Evolutionary conservation across 2,888 invertebrate species (phyloP).

Genomic region (Chrysolina americana): DNA sequence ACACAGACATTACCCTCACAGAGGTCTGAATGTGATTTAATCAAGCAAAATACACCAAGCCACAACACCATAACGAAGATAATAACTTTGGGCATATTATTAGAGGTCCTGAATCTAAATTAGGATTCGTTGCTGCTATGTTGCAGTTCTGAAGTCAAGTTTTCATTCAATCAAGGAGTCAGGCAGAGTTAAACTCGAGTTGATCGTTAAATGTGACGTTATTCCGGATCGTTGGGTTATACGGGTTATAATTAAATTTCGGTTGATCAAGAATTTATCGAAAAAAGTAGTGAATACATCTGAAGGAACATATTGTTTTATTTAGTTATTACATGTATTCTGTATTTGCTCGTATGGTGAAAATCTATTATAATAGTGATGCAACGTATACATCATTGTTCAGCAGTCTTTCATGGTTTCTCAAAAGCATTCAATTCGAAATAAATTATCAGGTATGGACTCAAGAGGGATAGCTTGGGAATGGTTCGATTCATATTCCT

Average conservation of each 20-base stretch:
- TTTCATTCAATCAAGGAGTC: slow-evolving; percentile 41
- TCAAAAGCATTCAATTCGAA: no score
- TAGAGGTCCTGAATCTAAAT: slow-evolving; percentile 39
- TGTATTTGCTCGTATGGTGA: no score
- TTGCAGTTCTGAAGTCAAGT: slow-evolving; percentile 36
- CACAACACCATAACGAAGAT: slow-evolving; percentile 39
- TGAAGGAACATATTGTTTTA: no score
- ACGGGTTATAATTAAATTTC: background rate
- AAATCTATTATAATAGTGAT: no score
- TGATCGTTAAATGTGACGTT: slow-evolving; percentile 36
- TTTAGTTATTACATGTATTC: background rate
- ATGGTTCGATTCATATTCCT: no score
- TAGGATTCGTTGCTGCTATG: slow-evolving; percentile 36
- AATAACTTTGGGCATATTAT: slow-evolving; percentile 45
- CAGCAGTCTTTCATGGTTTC: no score
- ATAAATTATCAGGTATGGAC: no score
- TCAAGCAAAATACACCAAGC: slow-evolving; percentile 43
- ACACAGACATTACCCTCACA: slow-evolving; percentile 38
- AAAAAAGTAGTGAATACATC: background rate
- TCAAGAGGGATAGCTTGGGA: no score
- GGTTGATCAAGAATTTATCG: background rate
- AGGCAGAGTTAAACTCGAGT: slow-evolving; percentile 36
- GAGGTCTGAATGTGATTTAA: slow-evolving; percentile 44
- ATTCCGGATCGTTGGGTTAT: slow-evolving; percentile 25
- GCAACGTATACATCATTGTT: no score